Percentiles rank a stretch among this genome's conserved stretches.
phyloP scores from a whole-genome alignment of 2,113 vertebrate genomes.

The Cynocephalus volans region DNA sequence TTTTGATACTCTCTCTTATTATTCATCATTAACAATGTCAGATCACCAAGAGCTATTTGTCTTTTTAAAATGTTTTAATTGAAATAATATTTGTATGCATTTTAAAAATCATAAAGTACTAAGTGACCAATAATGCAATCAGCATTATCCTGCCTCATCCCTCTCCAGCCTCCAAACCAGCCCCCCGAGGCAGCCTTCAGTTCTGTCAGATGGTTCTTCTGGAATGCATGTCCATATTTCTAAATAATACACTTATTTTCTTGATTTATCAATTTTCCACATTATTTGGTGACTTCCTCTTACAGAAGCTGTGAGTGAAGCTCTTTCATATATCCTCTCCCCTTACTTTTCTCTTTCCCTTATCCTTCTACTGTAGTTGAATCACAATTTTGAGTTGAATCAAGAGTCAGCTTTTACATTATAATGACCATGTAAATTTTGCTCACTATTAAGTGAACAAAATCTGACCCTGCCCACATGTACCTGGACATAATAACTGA shows the following conservation, averaged over 20 bases:
- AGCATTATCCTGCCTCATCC: not conserved
- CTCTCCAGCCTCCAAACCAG: not conserved
- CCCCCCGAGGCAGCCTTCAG: not conserved
- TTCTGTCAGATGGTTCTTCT: not conserved
- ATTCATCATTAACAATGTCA: not conserved
- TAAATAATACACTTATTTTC: conserved; percentile 30
- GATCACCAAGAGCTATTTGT: not conserved
- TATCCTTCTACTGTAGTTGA: not conserved
- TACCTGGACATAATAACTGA: conserved; percentile 34
- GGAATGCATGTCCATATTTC: not conserved
- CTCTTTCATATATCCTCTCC: not conserved
- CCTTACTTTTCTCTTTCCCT: not conserved
- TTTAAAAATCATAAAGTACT: not conserved
- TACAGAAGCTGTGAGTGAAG: not conserved
- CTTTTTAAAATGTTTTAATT: conserved; percentile 16
- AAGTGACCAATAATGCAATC: not conserved
- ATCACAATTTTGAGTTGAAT: conserved; percentile 16
- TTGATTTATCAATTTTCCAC: not conserved
- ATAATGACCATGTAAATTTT: conserved; percentile 14
- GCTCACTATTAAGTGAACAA: not conserved
- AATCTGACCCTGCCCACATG: not conserved
- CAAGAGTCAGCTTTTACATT: conserved; percentile 32
- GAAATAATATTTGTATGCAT: not conserved
- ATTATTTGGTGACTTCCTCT: not conserved
- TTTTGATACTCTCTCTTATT: not conserved